Evolutionary conservation across 1,140 invertebrate species (phyloP).

Genomic region (Hyles euphorbiae): DNA sequence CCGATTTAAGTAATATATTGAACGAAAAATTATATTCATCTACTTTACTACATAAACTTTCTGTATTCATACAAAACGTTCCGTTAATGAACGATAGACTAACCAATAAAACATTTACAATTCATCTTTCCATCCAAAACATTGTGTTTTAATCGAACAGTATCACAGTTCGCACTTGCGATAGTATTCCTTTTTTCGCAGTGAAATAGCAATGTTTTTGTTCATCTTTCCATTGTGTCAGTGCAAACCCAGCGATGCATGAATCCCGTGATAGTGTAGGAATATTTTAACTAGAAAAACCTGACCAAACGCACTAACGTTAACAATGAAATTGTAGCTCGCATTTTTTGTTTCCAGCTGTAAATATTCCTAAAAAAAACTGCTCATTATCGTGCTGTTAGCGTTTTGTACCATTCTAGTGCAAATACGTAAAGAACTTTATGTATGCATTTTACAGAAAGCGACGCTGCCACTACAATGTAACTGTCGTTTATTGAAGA

Average conservation of each 20-base stretch:
- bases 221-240: constrained; percentile 60
- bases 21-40: no score
- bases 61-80: no score
- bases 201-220: constrained; percentile 57
- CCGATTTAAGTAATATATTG: no score
- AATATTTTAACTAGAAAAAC: constrained; percentile 50
- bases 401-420: no score
- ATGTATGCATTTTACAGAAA: no score
- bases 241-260: constrained; percentile 51
- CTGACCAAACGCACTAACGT: constrained; percentile 17
- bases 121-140: constrained; percentile 1
- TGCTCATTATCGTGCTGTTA: no score
- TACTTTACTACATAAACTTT: no score
- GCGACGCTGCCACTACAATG: no score
- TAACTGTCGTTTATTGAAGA: no score
- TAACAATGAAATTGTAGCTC: constrained; percentile 9
- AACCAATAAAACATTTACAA: no score
- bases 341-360: neutral
- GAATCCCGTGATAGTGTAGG: constrained; percentile 56
- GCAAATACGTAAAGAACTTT: no score
- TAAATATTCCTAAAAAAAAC: neutral
- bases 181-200: constrained; percentile 20
- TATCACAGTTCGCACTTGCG: constrained; percentile 30
- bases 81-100: no score
- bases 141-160: constrained; percentile 1